A percentile compares a stretch with the other conserved stretches of the same genome.
These are phyloP conservation scores for Podabrus alpinus DNA, from an alignment of 2,888 invertebrate genomes.

Conservation along the genomic window DNA sequence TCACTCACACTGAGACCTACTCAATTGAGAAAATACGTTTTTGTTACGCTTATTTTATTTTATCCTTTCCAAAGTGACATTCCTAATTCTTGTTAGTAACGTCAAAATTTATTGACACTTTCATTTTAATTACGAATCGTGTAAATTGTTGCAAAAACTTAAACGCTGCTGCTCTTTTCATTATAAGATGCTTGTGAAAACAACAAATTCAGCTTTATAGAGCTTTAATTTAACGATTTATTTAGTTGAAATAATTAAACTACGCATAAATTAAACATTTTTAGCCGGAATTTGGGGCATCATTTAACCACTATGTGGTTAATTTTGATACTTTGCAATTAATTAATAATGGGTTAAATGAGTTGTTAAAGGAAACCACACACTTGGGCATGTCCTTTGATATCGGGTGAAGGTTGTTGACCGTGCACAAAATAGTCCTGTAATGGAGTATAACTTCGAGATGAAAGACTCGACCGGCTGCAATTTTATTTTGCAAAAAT, in stretches of 20 bases:
- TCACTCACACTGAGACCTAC: constrained; percentile 26
- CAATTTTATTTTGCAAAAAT: neutral
- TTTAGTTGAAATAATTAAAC: neutral
- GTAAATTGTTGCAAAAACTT: neutral
- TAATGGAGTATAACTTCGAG: neutral
- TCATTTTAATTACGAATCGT: neutral
- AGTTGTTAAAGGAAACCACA: neutral
- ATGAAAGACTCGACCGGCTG: neutral
- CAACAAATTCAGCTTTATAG: neutral
- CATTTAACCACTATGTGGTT: neutral
- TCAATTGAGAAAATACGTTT: constrained; percentile 25
- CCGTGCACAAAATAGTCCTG: neutral
- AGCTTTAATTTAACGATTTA: neutral
- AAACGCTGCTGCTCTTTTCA: neutral
- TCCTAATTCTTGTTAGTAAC: neutral
- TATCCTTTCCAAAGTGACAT: neutral
- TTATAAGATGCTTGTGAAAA: neutral
- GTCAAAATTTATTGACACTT: neutral
- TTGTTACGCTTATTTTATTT: constrained; percentile 12
- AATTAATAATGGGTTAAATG: neutral
- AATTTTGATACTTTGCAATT: neutral
- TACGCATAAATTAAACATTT: neutral
- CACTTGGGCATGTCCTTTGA: neutral
- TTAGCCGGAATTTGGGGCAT: neutral
- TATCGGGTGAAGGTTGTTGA: neutral